Evolutionary conservation across 2,113 vertebrate genomes (phyloP), one percentile per base, ranked within the genome.

Genomic region (Arothron firmamentum): DNA sequence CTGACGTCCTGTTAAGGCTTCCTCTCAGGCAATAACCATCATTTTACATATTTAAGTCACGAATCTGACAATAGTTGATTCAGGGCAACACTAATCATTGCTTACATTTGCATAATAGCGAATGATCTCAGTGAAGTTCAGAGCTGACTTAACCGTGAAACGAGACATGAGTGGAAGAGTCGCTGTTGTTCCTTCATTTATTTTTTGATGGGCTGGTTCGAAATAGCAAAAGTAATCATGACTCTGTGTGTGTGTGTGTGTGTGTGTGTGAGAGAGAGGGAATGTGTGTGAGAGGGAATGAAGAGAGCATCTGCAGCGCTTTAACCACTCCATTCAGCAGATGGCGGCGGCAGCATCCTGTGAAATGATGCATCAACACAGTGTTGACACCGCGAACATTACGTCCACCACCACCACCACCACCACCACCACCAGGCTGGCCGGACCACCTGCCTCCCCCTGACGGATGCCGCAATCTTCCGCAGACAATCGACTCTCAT

Each of bases 331-430:
- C 63, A 68, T 67, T 57, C 17, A 23, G 72, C 64, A 77, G 70
- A 82, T 63, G 75, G 64, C 18, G 28, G 64, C 18, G 23, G 65
- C 65, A 11, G 55, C 16, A 1, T 85, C 50, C 47, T 65, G 81
- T 79, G 81, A 83, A 87, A 66, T 60, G 68, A 81, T 69, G 85
- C 78, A 18, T 81, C 75, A 77, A 75, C 81, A 75, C 52, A 51
- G 56, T 72, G 78, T 64, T 77, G 84, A 85, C 74, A 79, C 46
- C 14, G 34, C 12, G n/a, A 59, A 49, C 55, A 31, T 74, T 59
- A 62, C 18, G 53, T 41, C 56, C 77, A 68, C 67, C 61, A 47
- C 61, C 65, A 68, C 47, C 47, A 34, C 72, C 61, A 59, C 17
- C 54, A 28, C 58, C 76, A 68, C 68, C 63, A 49, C 63, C 67